Evolutionary conservation across 2,113 vertebrate genomes (phyloP), one percentile per base, ranked within the genome.

Genomic region (Phainopepla nitens): DNA sequence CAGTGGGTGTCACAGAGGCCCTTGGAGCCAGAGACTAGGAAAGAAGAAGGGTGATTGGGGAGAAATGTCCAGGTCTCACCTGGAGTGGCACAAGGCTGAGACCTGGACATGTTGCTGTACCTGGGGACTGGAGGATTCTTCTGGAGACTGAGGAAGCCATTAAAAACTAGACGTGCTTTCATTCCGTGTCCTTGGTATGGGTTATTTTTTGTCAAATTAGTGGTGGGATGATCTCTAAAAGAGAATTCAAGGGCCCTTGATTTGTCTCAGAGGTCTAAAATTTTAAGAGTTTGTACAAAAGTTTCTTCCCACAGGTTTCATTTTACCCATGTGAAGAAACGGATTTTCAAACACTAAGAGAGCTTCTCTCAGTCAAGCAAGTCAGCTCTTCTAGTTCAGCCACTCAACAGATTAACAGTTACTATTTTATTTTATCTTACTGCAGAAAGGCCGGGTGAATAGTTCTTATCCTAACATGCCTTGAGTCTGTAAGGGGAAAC

Each of bases 141-240:
- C 19, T 1, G 1, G 29, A 28, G 18, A 22, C 5, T 57, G 39
- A 80, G 44, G 23, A 11, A 62, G 11, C 10, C 68, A 28, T 81
- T 73, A 31, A 81, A 90, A 88, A 53, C 35, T 44, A 31, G 23
- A 47, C 7, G 19, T 4, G 1, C 9, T 66, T 94, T 89, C 10
- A 42, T 56, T 78, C 3, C 0, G 1, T 28, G 54, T 54, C 64
- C 44, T 90, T 66, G 7, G 5, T 66, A 58, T 1, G 0, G 18
- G 41, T 53, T 78, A 47, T 39, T 64, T 81, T 90, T 49, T 58
- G 51, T 78, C 42, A 45, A 24, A 51, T 83, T 78, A 81, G 13
- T 10, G 3, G 13, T 41, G 29, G 18, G 2, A 4, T 54, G 56
- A 27, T 69, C 14, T 69, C 42, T 53, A 24, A 61, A 68, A 79